Conservation (phyloP, 1,140 invertebrate species). For the Conus betulinus region DNA sequence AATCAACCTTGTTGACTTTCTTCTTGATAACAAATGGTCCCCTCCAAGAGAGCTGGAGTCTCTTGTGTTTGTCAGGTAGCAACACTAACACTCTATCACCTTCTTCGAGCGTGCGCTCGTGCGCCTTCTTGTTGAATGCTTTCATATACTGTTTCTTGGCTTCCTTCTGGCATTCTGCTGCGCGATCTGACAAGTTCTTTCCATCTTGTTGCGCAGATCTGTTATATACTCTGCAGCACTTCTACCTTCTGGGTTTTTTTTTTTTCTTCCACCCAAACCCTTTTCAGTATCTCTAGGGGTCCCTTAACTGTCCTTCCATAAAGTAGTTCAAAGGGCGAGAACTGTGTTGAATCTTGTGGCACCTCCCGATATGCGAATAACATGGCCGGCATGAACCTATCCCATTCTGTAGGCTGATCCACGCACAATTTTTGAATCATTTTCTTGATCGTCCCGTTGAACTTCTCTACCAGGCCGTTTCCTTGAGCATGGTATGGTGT, state of each 20-base stretch:
- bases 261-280: too few species aligned
- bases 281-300: too few species aligned
- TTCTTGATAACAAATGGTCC: slow-evolving; percentile 40
- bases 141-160: too few species aligned
- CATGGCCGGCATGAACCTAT: slow-evolving; percentile 52
- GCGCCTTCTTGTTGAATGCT: neutral
- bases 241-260: too few species aligned
- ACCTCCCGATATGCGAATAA: slow-evolving; percentile 39
- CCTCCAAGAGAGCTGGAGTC: slow-evolving; percentile 43
- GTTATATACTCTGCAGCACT: too few species aligned
- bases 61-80: slow-evolving; percentile 44
- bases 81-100: slow-evolving; percentile 37
- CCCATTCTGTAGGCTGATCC: slow-evolving; percentile 63
- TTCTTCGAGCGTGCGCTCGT: neutral
- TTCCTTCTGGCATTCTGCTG: too few species aligned
- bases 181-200: too few species aligned
- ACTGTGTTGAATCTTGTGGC: slow-evolving; percentile 29
- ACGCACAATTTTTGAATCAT: slow-evolving; percentile 54
- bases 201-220: too few species aligned
- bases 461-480: slow-evolving; percentile 44
- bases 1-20: slow-evolving; percentile 22
- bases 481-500: neutral
- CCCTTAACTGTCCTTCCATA: slow-evolving; percentile 15
- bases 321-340: slow-evolving; percentile 38
- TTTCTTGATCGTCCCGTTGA: slow-evolving; percentile 54